Evolutionary conservation across 2,888 invertebrate species (phyloP).

Genomic region (Cryptus viduatorius): DNA sequence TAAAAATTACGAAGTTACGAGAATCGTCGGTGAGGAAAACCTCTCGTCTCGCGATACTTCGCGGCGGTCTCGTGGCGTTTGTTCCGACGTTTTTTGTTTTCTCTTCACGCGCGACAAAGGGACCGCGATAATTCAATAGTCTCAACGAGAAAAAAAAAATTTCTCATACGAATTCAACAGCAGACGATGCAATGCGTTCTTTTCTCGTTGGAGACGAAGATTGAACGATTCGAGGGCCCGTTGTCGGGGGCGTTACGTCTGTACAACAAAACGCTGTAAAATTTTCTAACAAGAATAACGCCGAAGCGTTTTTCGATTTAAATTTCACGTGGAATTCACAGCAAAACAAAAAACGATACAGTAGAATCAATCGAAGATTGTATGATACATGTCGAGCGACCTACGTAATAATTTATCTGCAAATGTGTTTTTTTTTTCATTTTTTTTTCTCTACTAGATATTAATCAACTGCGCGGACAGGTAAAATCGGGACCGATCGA

Average conservation of each 20-base stretch:
- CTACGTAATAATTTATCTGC: constrained; percentile 53
- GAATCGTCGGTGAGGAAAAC: constrained; percentile 24
- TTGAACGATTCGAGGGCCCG: background rate
- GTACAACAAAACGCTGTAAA: background rate
- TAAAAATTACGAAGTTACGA: constrained; percentile 13
- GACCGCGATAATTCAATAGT: background rate
- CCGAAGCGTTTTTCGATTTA: background rate
- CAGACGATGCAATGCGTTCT: background rate
- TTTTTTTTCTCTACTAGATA: constrained; percentile 48
- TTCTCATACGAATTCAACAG: background rate
- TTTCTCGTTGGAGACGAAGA: background rate
- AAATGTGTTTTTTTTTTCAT: constrained; percentile 36
- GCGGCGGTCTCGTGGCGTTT: constrained; percentile 11
- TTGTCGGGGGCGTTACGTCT: background rate
- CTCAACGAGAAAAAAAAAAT: background rate
- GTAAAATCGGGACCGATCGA: constrained; percentile 28
- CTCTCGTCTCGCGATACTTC: constrained; percentile 25
- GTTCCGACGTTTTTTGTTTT: background rate
- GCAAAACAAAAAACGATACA: constrained; percentile 27
- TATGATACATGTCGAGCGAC: constrained; percentile 66
- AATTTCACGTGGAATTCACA: constrained; percentile 21
- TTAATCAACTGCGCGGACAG: constrained; percentile 59
- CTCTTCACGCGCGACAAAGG: constrained; percentile 2
- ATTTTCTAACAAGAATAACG: background rate
- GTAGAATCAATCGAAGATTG: constrained; percentile 40